Evolutionary conservation across 2,888 invertebrate species (phyloP).

Genomic region (Andrena trimmerana): DNA sequence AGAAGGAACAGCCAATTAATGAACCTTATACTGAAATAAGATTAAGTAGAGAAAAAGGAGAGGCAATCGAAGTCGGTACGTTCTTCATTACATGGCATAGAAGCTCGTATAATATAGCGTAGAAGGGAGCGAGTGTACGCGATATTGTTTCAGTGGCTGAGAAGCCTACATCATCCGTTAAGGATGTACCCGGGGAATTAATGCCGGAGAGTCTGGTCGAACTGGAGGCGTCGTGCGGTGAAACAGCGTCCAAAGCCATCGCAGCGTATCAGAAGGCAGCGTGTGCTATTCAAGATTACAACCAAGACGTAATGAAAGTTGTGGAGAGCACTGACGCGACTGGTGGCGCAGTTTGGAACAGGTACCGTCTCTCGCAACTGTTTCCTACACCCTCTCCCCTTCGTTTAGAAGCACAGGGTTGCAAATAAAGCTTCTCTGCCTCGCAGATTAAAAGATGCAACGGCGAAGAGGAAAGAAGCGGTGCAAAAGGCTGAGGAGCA

Average conservation of each 20-base stretch:
- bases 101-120: neutral
- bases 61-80: conserved; percentile 83
- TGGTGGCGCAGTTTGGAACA: conserved; percentile 77
- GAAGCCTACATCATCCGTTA: conserved; percentile 73
- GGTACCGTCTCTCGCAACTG: conserved; percentile 63
- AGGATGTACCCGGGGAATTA: conserved; percentile 71
- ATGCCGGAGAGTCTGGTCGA: conserved; percentile 85
- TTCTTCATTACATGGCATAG: conserved; percentile 43
- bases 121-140: neutral
- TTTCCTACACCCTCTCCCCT: neutral
- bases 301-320: conserved; percentile 77
- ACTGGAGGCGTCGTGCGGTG: conserved; percentile 87
- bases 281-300: conserved; percentile 87
- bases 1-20: conserved; percentile 76
- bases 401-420: neutral
- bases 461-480: conserved; percentile 87
- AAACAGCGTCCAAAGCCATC: conserved; percentile 88
- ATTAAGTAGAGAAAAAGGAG: conserved; percentile 83
- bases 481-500: conserved; percentile 87
- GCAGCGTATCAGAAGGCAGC: conserved; percentile 89
- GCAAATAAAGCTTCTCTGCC: neutral
- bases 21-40: conserved; percentile 85
- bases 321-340: conserved; percentile 74
- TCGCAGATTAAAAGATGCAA: conserved; percentile 87
- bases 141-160: conserved; percentile 74